phyloP scores from a whole-genome alignment of 2,113 vertebrate species.

The Nyctibius bracteatus region DNA sequence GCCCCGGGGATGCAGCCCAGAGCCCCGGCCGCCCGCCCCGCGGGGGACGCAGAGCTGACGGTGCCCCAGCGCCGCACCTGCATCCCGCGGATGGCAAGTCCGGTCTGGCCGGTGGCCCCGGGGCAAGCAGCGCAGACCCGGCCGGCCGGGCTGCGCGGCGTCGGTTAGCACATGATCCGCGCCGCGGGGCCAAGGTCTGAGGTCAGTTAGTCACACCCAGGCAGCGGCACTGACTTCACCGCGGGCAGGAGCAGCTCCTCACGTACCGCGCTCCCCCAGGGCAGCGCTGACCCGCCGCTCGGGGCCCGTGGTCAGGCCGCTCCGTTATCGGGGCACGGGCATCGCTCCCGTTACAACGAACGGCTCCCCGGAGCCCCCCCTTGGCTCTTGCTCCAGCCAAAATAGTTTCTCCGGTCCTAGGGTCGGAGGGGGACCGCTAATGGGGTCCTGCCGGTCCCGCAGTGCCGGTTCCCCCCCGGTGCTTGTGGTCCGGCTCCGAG shows the following conservation, averaged over 20 bases:
- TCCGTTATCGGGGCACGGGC: not conserved
- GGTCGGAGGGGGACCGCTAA: not conserved
- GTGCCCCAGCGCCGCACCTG: not conserved
- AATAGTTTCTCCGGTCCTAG: not conserved
- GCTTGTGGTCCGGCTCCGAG: not conserved
- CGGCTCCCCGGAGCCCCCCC: not conserved
- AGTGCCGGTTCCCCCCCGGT: fast-evolving
- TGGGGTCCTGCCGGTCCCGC: not conserved
- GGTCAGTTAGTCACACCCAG: conserved; percentile 58
- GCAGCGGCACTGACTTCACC: conserved; percentile 59
- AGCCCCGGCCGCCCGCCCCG: not conserved
- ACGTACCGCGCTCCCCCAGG: conserved; percentile 44
- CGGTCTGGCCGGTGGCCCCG: not conserved
- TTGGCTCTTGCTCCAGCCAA: not conserved
- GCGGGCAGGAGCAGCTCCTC: conserved; percentile 49
- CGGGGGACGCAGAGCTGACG: not conserved
- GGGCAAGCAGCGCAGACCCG: conserved; percentile 29
- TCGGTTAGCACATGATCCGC: conserved; percentile 44
- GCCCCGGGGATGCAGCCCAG: not conserved
- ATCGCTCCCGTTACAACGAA: not conserved
- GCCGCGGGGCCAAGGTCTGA: conserved; percentile 60
- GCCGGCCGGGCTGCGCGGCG: conserved; percentile 4
- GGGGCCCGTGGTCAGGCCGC: not conserved
- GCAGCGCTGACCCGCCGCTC: conserved; percentile 22
- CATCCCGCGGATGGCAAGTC: not conserved